Conservation (phyloP, 2,113 vertebrate genomes). For the Steatornis caripensis region DNA sequence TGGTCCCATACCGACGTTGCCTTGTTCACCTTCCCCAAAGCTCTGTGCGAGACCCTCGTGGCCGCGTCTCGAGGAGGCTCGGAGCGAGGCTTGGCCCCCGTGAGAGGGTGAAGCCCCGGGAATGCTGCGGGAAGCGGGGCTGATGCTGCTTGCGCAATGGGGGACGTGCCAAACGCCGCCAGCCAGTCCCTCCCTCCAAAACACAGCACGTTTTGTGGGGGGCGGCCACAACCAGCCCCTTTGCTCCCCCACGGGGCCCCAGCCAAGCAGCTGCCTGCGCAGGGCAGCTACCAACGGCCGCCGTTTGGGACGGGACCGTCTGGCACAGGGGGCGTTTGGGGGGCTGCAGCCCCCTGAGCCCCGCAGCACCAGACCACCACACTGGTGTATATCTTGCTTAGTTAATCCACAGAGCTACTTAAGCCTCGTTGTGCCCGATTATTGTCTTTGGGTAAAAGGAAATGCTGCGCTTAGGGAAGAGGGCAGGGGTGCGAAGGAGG, state of each 20-base stretch:
- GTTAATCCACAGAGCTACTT: background rate
- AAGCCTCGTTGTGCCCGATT: background rate
- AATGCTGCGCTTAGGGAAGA: background rate
- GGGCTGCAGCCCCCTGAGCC: background rate
- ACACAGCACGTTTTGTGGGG: background rate
- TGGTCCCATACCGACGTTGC: background rate
- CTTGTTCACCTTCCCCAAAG: background rate
- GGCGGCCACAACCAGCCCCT: background rate
- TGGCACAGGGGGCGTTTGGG: background rate
- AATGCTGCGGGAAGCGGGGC: background rate
- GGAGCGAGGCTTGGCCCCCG: background rate
- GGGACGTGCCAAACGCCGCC: background rate
- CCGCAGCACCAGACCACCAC: background rate
- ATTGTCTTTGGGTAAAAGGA: background rate
- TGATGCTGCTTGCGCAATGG: background rate
- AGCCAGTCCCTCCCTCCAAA: background rate
- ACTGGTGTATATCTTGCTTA: background rate
- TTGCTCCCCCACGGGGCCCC: rapidly evolving
- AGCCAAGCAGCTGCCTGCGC: too few relatives aligned
- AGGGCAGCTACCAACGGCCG: background rate
- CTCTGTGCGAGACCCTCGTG: background rate
- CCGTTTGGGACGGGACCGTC: too few relatives aligned
- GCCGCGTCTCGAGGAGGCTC: background rate
- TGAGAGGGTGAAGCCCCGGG: background rate
- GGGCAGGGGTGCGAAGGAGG: background rate